A percentile compares a stretch with the other conserved stretches of the same genome.
These are phyloP conservation scores for Meloidogyne floridensis DNA, from an alignment of 1,140 invertebrate genomes.

Conservation along the genomic window DNA sequence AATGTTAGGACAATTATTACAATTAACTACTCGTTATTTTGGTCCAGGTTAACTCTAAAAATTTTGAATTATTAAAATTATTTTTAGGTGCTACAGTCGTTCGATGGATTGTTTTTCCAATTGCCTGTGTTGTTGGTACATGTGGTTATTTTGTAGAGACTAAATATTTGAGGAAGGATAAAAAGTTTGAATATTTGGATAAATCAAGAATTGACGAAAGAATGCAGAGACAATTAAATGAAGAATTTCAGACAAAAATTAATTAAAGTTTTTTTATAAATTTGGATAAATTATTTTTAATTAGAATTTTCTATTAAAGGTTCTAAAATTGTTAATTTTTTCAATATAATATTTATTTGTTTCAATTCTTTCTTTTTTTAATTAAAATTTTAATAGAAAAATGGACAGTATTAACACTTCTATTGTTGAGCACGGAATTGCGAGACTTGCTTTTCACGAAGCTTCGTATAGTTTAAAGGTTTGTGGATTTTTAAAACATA, in stretches of 20 bases:
- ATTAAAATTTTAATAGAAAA: neutral
- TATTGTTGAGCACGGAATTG: neutral
- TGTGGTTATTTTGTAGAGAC: neutral
- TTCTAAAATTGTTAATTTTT: neutral
- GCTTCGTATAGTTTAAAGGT: neutral
- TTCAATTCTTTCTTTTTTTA: neutral
- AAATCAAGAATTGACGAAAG: constrained; percentile 1
- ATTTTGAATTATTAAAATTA: neutral
- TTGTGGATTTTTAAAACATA: neutral
- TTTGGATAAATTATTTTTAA: neutral
- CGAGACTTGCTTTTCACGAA: neutral
- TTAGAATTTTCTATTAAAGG: neutral
- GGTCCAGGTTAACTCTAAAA: neutral
- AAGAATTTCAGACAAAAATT: constrained; percentile 2
- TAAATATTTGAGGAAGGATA: neutral
- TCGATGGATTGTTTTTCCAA: neutral
- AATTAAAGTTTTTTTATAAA: neutral
- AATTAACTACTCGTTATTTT: neutral
- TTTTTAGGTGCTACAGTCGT: neutral
- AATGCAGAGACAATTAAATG: neutral
- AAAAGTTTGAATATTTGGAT: neutral
- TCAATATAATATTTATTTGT: neutral
- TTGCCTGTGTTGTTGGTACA: constrained; percentile 1
- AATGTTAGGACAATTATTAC: neutral
- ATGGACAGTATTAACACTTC: constrained; percentile 1